A percentile compares a stretch with the other conserved stretches of the same genome.
These are phyloP conservation scores for Drosophila ananassae DNA, from an alignment of 1,140 invertebrate genomes.

Conservation along the genomic window DNA sequence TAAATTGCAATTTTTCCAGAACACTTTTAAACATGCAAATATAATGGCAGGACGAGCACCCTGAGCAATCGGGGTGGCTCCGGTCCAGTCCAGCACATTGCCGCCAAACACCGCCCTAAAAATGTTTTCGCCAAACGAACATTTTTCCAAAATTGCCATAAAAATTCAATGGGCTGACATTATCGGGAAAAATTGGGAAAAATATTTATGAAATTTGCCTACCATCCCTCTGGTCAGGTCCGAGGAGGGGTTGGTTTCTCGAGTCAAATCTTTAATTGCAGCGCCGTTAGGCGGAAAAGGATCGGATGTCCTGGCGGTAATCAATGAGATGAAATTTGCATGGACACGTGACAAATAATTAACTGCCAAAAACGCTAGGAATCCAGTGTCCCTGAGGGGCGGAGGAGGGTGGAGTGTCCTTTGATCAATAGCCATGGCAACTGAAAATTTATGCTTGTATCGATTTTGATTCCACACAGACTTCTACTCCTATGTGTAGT, in stretches of 20 bases:
- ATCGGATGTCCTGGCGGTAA: conserved; percentile 68
- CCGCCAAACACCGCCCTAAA: conserved; percentile 51
- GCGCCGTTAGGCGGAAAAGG: conserved; percentile 46
- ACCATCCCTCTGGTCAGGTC: conserved; percentile 34
- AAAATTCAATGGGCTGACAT: conserved; percentile 76
- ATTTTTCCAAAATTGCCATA: conserved; percentile 74
- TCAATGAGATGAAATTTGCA: conserved; percentile 80
- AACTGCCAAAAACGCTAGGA: conserved; percentile 43
- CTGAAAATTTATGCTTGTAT: conserved; percentile 16
- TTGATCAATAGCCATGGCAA: conserved; percentile 51
- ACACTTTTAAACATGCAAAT: conserved; percentile 83
- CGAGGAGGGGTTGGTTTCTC: conserved; percentile 39
- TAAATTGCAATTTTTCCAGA: conserved; percentile 53
- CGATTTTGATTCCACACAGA: conserved; percentile 37
- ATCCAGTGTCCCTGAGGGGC: not conserved
- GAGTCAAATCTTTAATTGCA: conserved; percentile 69
- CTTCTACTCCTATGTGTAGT: not conserved
- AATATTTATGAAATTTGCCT: conserved; percentile 65
- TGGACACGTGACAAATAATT: conserved; percentile 84
- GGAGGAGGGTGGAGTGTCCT: conserved; percentile 30
- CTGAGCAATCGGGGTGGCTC: conserved; percentile 31
- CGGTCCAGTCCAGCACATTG: conserved; percentile 39
- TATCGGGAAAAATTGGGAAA: conserved; percentile 28
- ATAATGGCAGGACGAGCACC: conserved; percentile 32
- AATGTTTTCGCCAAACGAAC: conserved; percentile 43